Conservation (phyloP, 1,140 invertebrate genomes). For the Diprion similis region DNA sequence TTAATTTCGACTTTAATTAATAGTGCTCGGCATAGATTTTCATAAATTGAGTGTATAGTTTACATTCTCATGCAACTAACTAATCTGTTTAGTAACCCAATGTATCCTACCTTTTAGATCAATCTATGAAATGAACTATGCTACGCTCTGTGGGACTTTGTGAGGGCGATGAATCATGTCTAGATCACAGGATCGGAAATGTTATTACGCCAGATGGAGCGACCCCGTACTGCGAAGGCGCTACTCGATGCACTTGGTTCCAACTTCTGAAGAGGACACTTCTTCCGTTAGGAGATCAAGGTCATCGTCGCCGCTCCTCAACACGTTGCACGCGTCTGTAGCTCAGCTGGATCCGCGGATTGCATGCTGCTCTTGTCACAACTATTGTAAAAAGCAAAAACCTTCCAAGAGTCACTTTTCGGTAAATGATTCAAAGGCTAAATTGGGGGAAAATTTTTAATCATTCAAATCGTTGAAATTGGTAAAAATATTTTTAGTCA, state of each 20-base stretch:
- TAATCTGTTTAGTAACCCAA: too few relatives aligned
- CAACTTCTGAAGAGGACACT: conserved; percentile 27
- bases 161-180: conserved; percentile 22
- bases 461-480: background rate
- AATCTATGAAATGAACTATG: background rate
- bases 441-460: conserved; percentile 1
- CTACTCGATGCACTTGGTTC: conserved; percentile 9
- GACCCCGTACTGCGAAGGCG: conserved; percentile 26
- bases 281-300: conserved; percentile 22
- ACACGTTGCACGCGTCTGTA: background rate
- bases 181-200: conserved; percentile 12
- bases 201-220: conserved; percentile 25
- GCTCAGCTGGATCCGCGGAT: background rate
- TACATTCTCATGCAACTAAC: background rate
- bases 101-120: background rate
- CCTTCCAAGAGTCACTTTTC: conserved; percentile 16
- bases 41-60: background rate
- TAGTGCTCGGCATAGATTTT: background rate
- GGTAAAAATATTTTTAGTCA: background rate
- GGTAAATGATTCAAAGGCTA: conserved; percentile 14
- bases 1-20: background rate
- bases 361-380: conserved; percentile 22
- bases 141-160: background rate
- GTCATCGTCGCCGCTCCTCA: conserved; percentile 22
- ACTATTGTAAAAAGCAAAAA: conserved; percentile 12